Base-by-base conservation (phyloP, 2,797 vertebrate species). In the Parauchenoglanis ngamensis region DNA sequence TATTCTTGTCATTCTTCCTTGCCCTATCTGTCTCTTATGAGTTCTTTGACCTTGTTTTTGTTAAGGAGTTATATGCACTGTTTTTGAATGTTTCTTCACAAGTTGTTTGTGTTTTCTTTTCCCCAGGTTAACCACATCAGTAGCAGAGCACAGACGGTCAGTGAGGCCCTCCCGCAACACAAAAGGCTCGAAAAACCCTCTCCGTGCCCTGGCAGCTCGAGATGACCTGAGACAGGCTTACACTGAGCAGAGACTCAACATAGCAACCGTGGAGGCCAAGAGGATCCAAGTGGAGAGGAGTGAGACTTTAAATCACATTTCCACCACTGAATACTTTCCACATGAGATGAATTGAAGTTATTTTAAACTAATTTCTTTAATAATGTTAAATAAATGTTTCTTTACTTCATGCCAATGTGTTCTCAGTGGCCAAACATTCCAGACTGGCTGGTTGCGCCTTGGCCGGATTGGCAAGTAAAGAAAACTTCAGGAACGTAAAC, bases 401-500 rank as follows among this genome's bases (percentile, higher is more conserved):
- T 52, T 61, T 90, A 25, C 40, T 78, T 57, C 65, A 44, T 28
- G 17, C 12, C 59, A 4, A 78, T 25, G 21, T 44, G 31, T 44
- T 61, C 57, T 25, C 85, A 96, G 96, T 97, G 96, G 95, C 96
- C 5, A 96, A 96, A 89, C 96, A 96, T 91, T 96, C 96, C 23
- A 96, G 94, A 89, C 85, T 96, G 85, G 95, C 96, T 0, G 96
- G 96, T 7, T 95, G 94, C 44, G 95, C 96, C 11, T 87, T 96
- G 91, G 96, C 96, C 0, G 96, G 96, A 21, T 94, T 96, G 44
- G 96, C 96, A 84, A 97, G 96, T 92, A 96, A 96, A 90, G 96
- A 97, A 89, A 96, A 97, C 93, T 96, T 96, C 88, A 94, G 94
- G 83, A 96, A 96, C 65, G 94, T 96, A 85, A 96, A 13, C 92